Conservation (phyloP, 1,140 invertebrate genomes). For the Gonioctena quinquepunctata region DNA sequence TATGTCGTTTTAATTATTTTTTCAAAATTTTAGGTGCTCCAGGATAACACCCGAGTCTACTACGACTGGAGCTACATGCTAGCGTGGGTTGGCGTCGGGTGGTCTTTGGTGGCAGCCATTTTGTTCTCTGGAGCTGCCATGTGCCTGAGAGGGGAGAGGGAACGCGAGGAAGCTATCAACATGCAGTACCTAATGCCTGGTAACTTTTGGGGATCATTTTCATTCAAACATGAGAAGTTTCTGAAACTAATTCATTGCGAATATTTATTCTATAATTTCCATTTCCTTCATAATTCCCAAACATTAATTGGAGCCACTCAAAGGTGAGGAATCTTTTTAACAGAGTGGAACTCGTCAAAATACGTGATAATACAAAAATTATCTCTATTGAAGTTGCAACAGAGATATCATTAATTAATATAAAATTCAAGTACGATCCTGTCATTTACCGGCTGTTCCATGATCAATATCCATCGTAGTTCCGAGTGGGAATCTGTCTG, state of each 20-base stretch:
- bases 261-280: too few species aligned
- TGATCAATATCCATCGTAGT: too few species aligned
- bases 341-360: too few species aligned
- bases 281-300: too few species aligned
- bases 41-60: constrained; percentile 81
- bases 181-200: constrained; percentile 98
- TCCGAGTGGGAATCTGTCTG: too few species aligned
- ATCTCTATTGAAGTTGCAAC: too few species aligned
- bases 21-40: constrained; percentile 71
- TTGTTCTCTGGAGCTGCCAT: constrained; percentile 90
- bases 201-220: constrained; percentile 59
- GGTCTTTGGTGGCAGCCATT: constrained; percentile 84
- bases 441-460: too few species aligned
- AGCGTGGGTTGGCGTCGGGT: constrained; percentile 91
- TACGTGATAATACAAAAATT: too few species aligned
- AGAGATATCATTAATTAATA: too few species aligned
- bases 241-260: neutral
- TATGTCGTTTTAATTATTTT: constrained; percentile 53
- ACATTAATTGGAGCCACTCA: too few species aligned
- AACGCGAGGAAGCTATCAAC: constrained; percentile 92
- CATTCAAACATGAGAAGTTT: neutral
- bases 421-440: too few species aligned
- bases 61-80: constrained; percentile 96
- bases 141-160: constrained; percentile 88
- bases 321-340: too few species aligned